Conservation (phyloP, 2,113 vertebrate species). For the Vimba vimba region DNA sequence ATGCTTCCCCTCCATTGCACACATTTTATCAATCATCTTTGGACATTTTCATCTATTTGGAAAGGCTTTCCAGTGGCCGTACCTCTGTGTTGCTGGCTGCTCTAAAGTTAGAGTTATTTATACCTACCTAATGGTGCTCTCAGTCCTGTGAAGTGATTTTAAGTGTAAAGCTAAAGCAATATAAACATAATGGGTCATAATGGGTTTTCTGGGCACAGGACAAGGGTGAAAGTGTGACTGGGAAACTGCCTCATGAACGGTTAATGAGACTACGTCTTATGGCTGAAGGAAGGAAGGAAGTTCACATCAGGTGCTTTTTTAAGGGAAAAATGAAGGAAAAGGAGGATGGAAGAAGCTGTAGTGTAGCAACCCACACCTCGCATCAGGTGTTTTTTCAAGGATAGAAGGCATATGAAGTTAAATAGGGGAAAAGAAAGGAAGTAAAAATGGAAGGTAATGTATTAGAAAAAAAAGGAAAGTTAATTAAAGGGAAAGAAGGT, state of each 20-base stretch:
- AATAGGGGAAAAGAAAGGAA: background rate
- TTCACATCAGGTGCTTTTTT: background rate
- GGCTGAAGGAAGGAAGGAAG: background rate
- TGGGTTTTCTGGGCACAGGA: background rate
- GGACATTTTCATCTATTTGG: conserved; percentile 51
- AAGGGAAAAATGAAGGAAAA: background rate
- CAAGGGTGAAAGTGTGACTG: background rate
- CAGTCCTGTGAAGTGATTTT: conserved; percentile 17
- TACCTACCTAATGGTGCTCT: conserved; percentile 18
- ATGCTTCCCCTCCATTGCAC: conserved; percentile 43
- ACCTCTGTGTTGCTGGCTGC: conserved; percentile 32
- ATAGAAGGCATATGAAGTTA: background rate
- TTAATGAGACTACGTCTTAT: conserved; percentile 15
- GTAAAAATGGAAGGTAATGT: too few relatives aligned
- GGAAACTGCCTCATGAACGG: conserved; percentile 7
- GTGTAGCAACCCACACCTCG: background rate
- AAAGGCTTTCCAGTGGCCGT: conserved; percentile 10
- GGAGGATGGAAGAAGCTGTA: background rate
- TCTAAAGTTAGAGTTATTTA: conserved; percentile 21
- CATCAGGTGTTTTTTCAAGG: background rate
- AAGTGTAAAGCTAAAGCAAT: conserved; percentile 4
- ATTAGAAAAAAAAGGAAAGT: background rate
- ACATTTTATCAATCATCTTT: conserved; percentile 47
- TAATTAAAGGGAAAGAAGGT: background rate
- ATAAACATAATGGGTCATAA: conserved; percentile 31